Base-by-base conservation (phyloP, 2,113 vertebrate species). In the Alexandromys fortis region DNA sequence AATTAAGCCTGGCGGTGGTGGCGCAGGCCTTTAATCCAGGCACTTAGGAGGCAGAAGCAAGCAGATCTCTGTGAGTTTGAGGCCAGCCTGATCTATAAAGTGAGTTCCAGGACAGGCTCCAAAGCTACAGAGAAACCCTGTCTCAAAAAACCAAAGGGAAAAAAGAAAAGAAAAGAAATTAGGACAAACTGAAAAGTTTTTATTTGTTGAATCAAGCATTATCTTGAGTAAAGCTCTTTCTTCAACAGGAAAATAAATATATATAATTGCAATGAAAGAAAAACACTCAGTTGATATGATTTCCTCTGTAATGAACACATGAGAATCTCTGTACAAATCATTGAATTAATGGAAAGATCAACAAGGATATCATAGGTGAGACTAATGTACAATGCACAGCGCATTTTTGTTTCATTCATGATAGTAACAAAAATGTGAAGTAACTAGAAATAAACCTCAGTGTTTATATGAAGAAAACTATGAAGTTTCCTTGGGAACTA, bases 381-480 rank as follows among this genome's bases (percentile, higher is more conserved):
- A 52, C 16, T 33, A 86, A 86, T 63, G 9, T 24, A 77, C 19
- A 26, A 67, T 61, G 82, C 1, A 28, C 65, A 91, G 7, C 16
- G 3, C 26, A 65, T 65, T 26, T 61, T 63, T 12, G 45, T 87
- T 93, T 72, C 24, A 92, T 90, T 94, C 76, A 47, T 17, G 67
- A 78, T 3, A 89, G 52, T 55, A 47, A 95, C 52, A 92, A 83
- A 92, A 70, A 52, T 70, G 63, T 87, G 88, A 96, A 52, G 61
- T 92, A 89, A 89, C 63, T 67, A 58, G 19, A 73, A 94, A 93
- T 76, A 82, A 90, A 45, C 70, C 49, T 82, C 65, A 55, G 79
- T 70, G 63, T 58, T 58, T 35, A 61, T n/a, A 96, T 63, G 58
- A 68, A 87, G 26, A 82, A 87, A 87, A 86, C 42, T 38, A n/a